Evolutionary conservation across 2,888 invertebrate species (phyloP).

Genomic region (Drosophila macrospina): DNA sequence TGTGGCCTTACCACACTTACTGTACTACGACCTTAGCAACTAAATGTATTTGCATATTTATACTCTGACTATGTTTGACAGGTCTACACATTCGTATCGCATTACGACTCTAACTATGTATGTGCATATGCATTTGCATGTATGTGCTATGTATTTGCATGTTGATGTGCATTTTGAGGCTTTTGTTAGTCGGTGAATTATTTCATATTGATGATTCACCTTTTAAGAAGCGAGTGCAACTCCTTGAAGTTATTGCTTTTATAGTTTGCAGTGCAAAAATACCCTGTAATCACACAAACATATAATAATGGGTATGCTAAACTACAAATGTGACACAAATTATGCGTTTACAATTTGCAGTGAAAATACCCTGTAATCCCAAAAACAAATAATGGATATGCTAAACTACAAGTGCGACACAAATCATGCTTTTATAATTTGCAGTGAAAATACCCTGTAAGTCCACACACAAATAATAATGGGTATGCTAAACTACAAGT

Average conservation of each 20-base stretch:
- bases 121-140: neutral
- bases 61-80: constrained; percentile 1
- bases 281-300: neutral
- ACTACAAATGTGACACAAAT: too few species aligned
- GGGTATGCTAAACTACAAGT: neutral
- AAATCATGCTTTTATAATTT: neutral
- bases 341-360: neutral
- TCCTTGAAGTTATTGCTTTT: neutral
- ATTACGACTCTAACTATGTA: neutral
- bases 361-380: neutral
- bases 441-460: neutral
- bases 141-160: neutral
- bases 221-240: constrained; percentile 6
- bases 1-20: neutral
- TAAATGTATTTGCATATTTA: constrained; percentile 1
- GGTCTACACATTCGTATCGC: neutral
- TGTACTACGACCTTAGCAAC: constrained; percentile 11
- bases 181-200: constrained; percentile 9
- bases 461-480: too few species aligned
- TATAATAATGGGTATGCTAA: neutral
- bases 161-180: neutral
- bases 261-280: neutral
- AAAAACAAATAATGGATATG: neutral
- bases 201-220: constrained; percentile 28
- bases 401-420: too few species aligned